Evolutionary conservation across 2,113 vertebrate species (phyloP).

Genomic region (Rutilus rutilus): DNA sequence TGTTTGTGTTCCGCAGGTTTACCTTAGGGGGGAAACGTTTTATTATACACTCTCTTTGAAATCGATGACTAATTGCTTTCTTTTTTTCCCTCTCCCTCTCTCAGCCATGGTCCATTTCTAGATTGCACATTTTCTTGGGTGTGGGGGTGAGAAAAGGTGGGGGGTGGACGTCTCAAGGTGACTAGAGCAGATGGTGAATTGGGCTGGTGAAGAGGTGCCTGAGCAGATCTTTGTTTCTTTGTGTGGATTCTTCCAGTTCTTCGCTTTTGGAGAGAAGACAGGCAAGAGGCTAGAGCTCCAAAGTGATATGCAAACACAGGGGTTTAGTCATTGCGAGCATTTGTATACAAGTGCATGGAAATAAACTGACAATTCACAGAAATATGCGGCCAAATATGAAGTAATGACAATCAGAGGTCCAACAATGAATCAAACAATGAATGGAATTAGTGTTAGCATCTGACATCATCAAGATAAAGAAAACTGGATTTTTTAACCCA

Average conservation of each 20-base stretch:
- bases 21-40: conserved; percentile 80
- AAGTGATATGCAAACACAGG: conserved; percentile 50
- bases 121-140: conserved; percentile 51
- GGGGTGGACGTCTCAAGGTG: conserved; percentile 26
- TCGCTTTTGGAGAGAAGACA: conserved; percentile 43
- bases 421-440: not conserved
- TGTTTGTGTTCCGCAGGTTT: conserved; percentile 82
- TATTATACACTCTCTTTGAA: conserved; percentile 80
- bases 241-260: conserved; percentile 53
- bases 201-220: not conserved
- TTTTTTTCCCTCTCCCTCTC: conserved; percentile 42
- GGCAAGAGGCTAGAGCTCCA: conserved; percentile 43
- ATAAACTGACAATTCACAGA: not conserved
- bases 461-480: not conserved
- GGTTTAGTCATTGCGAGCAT: conserved; percentile 49
- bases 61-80: conserved; percentile 79
- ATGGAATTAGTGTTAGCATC: not conserved
- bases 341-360: conserved; percentile 1
- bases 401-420: conserved; percentile 7
- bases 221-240: conserved; percentile 46
- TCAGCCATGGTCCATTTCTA: conserved; percentile 51
- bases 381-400: not conserved
- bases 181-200: conserved; percentile 30
- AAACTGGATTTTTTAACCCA: too few relatives aligned
- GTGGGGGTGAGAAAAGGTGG: conserved; percentile 27